Conservation (phyloP, 1,140 invertebrate species). For the Linepithema humile region DNA sequence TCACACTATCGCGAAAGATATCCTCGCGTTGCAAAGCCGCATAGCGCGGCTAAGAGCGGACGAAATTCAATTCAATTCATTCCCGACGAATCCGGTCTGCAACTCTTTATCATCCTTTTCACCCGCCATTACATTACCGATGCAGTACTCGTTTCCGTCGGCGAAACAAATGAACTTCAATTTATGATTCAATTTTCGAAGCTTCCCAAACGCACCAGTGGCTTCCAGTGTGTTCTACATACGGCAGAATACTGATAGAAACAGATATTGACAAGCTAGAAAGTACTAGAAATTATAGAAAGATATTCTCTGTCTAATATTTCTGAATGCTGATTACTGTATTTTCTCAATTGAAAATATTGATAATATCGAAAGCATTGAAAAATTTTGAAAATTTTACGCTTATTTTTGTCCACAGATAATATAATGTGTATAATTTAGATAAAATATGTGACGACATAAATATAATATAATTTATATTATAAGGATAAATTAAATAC, state of each 20-base stretch:
- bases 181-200: conserved; percentile 74
- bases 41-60: neutral
- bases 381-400: too few species aligned
- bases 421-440: too few species aligned
- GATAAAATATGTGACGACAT: too few species aligned
- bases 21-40: neutral
- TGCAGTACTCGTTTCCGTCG: conserved; percentile 53
- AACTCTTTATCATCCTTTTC: conserved; percentile 36
- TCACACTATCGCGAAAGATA: neutral
- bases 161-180: conserved; percentile 68
- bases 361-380: neutral
- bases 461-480: too few species aligned
- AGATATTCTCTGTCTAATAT: neutral
- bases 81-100: conserved; percentile 61
- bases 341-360: neutral
- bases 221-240: neutral
- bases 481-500: too few species aligned
- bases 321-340: neutral
- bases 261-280: neutral
- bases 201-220: conserved; percentile 34
- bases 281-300: conserved; percentile 8
- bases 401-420: neutral
- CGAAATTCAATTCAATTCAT: conserved; percentile 62
- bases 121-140: conserved; percentile 47
- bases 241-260: neutral